Percentiles rank a stretch among this genome's conserved stretches.
Conservation (phyloP, 2,797 vertebrate genomes). For the Centroberyx gerrardi region DNA sequence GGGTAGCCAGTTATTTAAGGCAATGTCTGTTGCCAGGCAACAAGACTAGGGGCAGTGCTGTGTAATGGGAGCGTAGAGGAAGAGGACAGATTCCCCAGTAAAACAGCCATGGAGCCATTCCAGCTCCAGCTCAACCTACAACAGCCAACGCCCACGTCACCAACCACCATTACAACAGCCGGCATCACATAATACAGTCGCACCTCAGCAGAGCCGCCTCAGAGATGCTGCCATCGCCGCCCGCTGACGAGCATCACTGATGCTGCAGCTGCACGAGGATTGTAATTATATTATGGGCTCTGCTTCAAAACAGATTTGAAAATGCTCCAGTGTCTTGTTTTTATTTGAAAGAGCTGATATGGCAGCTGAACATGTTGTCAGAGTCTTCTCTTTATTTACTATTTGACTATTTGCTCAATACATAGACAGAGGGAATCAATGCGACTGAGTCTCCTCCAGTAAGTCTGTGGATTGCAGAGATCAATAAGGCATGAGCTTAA, state of each 20-base stretch:
- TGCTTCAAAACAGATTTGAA: slow-evolving; percentile 37
- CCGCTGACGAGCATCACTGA: slow-evolving; percentile 33
- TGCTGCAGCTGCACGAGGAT: slow-evolving; percentile 47
- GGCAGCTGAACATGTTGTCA: slow-evolving; percentile 15
- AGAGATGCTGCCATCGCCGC: slow-evolving; percentile 28
- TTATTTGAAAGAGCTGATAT: slow-evolving; percentile 8
- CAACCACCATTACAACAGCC: slow-evolving; percentile 64
- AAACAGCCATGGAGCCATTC: slow-evolving; percentile 62
- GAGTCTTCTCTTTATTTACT: slow-evolving; percentile 5
- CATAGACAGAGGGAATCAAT: slow-evolving; percentile 16
- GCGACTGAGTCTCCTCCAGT: neutral
- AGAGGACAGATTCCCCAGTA: slow-evolving; percentile 68
- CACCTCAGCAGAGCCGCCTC: slow-evolving; percentile 22
- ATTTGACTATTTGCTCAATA: slow-evolving; percentile 1
- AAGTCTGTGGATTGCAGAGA: slow-evolving; percentile 18
- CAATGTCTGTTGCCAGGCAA: slow-evolving; percentile 88
- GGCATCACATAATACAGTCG: slow-evolving; percentile 58
- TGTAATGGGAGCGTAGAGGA: slow-evolving; percentile 76
- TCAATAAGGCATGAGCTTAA: slow-evolving; percentile 35
- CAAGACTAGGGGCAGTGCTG: slow-evolving; percentile 80
- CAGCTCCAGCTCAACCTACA: slow-evolving; percentile 62
- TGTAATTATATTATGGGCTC: neutral
- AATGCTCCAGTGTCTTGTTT: neutral
- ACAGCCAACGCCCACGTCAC: slow-evolving; percentile 84
- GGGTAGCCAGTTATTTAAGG: slow-evolving; percentile 86